Evolutionary conservation across 2,797 vertebrate species (phyloP).

Genomic region (Danio aesculapii): DNA sequence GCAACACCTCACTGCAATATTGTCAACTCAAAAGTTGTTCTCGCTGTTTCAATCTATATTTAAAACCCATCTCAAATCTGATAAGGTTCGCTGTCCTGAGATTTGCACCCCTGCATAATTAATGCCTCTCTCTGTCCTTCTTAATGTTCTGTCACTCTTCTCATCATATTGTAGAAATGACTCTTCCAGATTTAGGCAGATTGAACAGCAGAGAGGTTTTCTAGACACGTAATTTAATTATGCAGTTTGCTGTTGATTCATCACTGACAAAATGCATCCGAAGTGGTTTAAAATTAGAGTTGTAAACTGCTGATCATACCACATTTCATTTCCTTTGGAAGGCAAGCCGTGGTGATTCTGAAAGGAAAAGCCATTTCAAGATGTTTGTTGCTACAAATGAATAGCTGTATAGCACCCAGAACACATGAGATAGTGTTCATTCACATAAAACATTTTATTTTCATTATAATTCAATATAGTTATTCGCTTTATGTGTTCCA

Average conservation of each 20-base stretch:
- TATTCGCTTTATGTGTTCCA: too few relatives aligned
- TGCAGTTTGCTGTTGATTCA: neutral
- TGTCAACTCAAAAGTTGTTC: neutral
- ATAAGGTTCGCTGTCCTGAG: conserved; percentile 47
- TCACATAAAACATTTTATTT: too few relatives aligned
- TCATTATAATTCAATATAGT: too few relatives aligned
- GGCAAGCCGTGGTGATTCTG: conserved; percentile 10
- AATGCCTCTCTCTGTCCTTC: conserved; percentile 38
- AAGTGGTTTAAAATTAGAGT: conserved; percentile 1
- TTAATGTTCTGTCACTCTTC: conserved; percentile 32
- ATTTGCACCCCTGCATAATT: conserved; percentile 55
- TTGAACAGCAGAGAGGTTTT: conserved; percentile 17
- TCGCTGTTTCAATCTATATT: neutral
- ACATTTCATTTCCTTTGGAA: conserved; percentile 9
- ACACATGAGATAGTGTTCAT: too few relatives aligned
- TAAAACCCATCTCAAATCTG: conserved; percentile 47
- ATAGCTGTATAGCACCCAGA: too few relatives aligned
- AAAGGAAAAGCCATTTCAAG: conserved; percentile 13
- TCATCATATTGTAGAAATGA: conserved; percentile 34
- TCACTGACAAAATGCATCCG: neutral
- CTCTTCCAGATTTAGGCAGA: conserved; percentile 44
- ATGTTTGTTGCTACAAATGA: too few relatives aligned
- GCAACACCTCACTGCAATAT: too few relatives aligned
- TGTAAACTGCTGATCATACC: conserved; percentile 27
- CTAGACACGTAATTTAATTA: neutral